Conservation (phyloP, 1,140 invertebrate species). For the Leptestheria dahalacensis region DNA sequence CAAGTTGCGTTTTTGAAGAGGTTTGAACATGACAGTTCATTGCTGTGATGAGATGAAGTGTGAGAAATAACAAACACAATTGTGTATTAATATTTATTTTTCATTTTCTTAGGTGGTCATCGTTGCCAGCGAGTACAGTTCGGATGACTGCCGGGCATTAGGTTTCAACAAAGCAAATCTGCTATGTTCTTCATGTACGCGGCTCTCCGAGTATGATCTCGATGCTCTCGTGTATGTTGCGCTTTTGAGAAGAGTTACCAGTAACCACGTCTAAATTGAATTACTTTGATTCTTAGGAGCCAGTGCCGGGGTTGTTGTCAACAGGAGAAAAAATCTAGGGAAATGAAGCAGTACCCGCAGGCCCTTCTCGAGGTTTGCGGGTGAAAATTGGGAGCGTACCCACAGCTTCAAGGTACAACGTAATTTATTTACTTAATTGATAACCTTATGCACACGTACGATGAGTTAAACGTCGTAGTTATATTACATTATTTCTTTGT, state of each 20-base stretch:
- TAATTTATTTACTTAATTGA: conserved; percentile 12
- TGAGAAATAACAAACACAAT: neutral
- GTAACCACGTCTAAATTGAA: neutral
- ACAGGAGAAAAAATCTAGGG: conserved; percentile 39
- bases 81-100: neutral
- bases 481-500: conserved; percentile 14
- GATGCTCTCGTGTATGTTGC: conserved; percentile 40
- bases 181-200: conserved; percentile 74
- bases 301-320: conserved; percentile 59
- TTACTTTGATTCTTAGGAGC: conserved; percentile 34
- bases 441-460: no score
- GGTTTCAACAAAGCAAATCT: conserved; percentile 76
- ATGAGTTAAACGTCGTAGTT: no score
- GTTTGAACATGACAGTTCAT: neutral
- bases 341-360: conserved; percentile 50
- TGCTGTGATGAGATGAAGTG: neutral
- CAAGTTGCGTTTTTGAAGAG: neutral
- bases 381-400: conserved; percentile 88
- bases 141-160: conserved; percentile 65
- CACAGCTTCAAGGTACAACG: conserved; percentile 71
- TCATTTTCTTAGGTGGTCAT: conserved; percentile 12
- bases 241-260: neutral
- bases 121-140: conserved; percentile 40
- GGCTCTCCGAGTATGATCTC: conserved; percentile 59
- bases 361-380: conserved; percentile 83